phyloP scores from a whole-genome alignment of 1,140 invertebrate genomes.

The Pemphigus obesinymphae region DNA sequence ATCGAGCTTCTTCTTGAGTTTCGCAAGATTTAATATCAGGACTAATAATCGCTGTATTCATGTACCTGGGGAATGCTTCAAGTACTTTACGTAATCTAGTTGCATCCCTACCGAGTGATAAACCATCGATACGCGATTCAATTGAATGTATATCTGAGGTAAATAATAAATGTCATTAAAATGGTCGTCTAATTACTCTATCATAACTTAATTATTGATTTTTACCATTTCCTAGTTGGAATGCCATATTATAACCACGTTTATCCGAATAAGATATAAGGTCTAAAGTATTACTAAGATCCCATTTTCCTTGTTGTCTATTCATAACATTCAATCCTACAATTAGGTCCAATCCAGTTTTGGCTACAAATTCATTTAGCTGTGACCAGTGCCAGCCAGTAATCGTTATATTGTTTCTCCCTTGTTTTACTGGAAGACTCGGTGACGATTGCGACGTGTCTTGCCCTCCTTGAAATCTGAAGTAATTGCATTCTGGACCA shows the following conservation, averaged over 20 bases:
- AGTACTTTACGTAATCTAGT: slow-evolving; percentile 57
- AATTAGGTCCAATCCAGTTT: slow-evolving; percentile 49
- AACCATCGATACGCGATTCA: slow-evolving; percentile 44
- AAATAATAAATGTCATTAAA: neutral
- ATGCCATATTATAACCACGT: slow-evolving; percentile 56
- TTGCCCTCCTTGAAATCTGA: slow-evolving; percentile 8
- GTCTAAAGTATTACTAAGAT: slow-evolving; percentile 54
- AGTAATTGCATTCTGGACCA: slow-evolving; percentile 29
- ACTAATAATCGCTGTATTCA: slow-evolving; percentile 50
- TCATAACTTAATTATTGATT: neutral
- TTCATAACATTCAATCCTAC: slow-evolving; percentile 46
- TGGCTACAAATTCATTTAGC: slow-evolving; percentile 49
- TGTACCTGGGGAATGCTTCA: slow-evolving; percentile 55
- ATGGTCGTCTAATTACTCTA: neutral
- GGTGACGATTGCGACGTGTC: neutral
- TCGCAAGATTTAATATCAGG: slow-evolving; percentile 51
- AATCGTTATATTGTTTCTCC: neutral
- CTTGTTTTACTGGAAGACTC: neutral
- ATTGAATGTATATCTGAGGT: neutral
- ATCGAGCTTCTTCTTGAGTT: slow-evolving; percentile 53
- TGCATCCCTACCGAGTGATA: slow-evolving; percentile 53
- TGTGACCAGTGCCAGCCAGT: slow-evolving; percentile 46
- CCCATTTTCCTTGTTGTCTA: slow-evolving; percentile 51
- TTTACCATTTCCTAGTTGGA: slow-evolving; percentile 63
- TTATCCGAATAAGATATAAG: slow-evolving; percentile 58